phyloP scores from a whole-genome alignment of 1,140 invertebrate genomes.

The Drosophila littoralis region DNA sequence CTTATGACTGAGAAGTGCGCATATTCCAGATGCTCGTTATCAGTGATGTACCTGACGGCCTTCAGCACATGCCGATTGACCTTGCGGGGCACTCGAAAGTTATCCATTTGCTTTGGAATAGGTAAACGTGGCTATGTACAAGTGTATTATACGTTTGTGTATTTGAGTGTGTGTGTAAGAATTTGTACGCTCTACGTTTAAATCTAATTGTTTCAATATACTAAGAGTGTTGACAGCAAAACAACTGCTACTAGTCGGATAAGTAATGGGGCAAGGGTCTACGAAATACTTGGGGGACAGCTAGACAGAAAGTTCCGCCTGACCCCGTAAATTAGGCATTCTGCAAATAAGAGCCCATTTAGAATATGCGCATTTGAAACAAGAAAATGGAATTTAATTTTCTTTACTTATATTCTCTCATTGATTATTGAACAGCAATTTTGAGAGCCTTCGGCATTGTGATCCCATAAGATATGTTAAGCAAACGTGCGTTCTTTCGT shows the following conservation, averaged over 20 bases:
- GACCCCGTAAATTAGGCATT: not conserved
- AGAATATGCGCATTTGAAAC: not conserved
- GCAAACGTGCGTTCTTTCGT: too few species aligned
- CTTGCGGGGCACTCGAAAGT: constrained; percentile 29
- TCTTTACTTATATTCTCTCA: too few species aligned
- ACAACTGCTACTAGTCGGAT: not conserved
- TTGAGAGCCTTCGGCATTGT: too few species aligned
- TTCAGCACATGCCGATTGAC: constrained; percentile 41
- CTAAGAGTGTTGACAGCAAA: not conserved
- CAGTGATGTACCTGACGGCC: constrained; percentile 16
- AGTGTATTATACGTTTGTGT: not conserved
- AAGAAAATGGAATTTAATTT: too few species aligned
- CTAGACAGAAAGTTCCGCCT: too few species aligned
- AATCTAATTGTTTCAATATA: not conserved
- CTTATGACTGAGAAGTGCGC: constrained; percentile 6
- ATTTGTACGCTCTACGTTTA: not conserved
- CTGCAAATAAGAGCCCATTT: not conserved
- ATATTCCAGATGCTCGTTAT: constrained; percentile 5
- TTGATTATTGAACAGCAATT: too few species aligned
- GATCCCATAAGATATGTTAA: too few species aligned
- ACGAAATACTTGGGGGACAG: too few species aligned
- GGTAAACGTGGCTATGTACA: not conserved
- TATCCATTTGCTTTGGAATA: constrained; percentile 9
- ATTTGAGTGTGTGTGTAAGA: too few species aligned
- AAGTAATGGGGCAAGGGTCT: too few species aligned